A percentile compares a stretch with the other conserved stretches of the same genome.
Conservation (phyloP, 2,888 invertebrate genomes). For the Myopa testacea region DNA sequence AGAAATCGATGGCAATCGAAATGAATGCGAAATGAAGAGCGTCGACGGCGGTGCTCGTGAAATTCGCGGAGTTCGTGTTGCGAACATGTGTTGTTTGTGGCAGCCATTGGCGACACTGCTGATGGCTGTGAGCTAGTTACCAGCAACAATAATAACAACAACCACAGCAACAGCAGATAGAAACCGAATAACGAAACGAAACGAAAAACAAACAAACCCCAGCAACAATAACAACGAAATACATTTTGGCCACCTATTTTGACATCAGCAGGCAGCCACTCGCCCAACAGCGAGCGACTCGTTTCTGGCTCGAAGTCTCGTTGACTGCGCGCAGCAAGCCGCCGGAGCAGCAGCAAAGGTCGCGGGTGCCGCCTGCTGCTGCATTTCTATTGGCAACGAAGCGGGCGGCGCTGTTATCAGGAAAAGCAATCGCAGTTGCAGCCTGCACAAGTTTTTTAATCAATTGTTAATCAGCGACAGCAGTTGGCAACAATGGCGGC, state of each 20-base stretch:
- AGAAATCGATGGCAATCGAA: conserved; percentile 56
- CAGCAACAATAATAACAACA: conserved; percentile 16
- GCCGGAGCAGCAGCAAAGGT: neutral
- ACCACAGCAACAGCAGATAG: neutral
- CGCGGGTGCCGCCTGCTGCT: conserved; percentile 37
- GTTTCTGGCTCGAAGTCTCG: neutral
- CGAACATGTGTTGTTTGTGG: conserved; percentile 31
- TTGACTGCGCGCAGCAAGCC: conserved; percentile 25
- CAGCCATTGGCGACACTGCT: conserved; percentile 14
- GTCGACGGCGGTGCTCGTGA: conserved; percentile 8
- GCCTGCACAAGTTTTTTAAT: conserved; percentile 4
- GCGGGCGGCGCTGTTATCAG: conserved; percentile 51
- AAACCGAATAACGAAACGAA: too few species aligned
- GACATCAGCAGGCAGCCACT: neutral
- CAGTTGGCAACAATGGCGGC: conserved; percentile 17
- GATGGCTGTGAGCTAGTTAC: neutral
- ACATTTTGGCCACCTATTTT: conserved; percentile 29
- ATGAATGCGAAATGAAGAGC: conserved; percentile 44
- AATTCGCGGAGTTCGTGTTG: conserved; percentile 22
- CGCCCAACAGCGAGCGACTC: neutral
- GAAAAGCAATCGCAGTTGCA: conserved; percentile 49
- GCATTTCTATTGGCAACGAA: conserved; percentile 37
- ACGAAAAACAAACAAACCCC: too few species aligned
- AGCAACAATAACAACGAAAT: neutral
- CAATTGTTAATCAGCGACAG: conserved; percentile 33